Conservation (phyloP, 2,113 vertebrate genomes). For the Osmerus eperlanus region DNA sequence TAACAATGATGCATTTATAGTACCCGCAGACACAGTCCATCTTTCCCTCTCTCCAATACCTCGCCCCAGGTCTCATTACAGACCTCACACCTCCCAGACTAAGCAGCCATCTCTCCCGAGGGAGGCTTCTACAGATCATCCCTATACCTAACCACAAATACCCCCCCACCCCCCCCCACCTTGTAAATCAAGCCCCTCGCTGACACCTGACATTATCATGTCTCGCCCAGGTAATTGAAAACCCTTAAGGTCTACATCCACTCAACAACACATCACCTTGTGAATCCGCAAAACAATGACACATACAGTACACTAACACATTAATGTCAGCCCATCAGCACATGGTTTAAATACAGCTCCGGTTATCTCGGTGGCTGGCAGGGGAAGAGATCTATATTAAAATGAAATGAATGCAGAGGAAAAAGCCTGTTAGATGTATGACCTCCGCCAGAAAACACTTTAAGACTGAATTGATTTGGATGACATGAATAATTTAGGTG, state of each 20-base stretch:
- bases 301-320: conserved; percentile 46
- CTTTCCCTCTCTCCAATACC: neutral
- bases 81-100: neutral
- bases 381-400: conserved; percentile 64
- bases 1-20: neutral
- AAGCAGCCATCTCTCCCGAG: neutral
- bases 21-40: neutral
- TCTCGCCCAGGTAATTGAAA: conserved; percentile 60
- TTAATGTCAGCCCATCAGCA: conserved; percentile 49
- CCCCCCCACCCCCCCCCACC: conserved; percentile 14
- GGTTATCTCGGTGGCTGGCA: conserved; percentile 15
- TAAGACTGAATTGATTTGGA: conserved; percentile 67
- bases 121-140: neutral
- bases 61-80: conserved; percentile 16
- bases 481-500: conserved; percentile 78
- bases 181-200: conserved; percentile 45
- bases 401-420: conserved; percentile 63
- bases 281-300: conserved; percentile 55
- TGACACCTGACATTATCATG: conserved; percentile 56
- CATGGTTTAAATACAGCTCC: conserved; percentile 33
- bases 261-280: conserved; percentile 41
- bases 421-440: conserved; percentile 55
- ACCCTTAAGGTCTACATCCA: conserved; percentile 30
- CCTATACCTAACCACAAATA: conserved; percentile 14
- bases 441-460: conserved; percentile 55